Percentiles rank a stretch among this genome's conserved stretches.
phyloP scores from a whole-genome alignment of 2,797 vertebrate species.

The Lerista edwardsae region DNA sequence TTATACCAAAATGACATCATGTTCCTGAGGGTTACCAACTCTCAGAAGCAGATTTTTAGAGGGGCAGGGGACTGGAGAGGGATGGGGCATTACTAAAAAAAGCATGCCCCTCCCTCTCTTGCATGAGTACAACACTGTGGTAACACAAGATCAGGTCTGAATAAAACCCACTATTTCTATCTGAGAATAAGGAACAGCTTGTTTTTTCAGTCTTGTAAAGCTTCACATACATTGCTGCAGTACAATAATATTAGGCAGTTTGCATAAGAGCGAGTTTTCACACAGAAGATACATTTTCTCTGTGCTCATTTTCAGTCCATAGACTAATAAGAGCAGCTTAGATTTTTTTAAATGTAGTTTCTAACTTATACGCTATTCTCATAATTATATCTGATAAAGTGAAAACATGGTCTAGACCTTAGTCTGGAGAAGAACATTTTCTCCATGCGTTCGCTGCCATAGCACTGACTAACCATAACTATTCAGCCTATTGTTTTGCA shows the following conservation, averaged over 20 bases:
- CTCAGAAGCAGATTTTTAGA: too few relatives aligned
- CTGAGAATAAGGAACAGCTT: neutral
- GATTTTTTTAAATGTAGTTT: too few relatives aligned
- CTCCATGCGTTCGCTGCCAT: conserved; percentile 56
- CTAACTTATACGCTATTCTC: conserved; percentile 46
- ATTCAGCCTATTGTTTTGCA: conserved; percentile 70
- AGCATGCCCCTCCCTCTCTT: too few relatives aligned
- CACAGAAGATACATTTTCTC: conserved; percentile 11
- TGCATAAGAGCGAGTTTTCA: neutral
- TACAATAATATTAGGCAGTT: neutral
- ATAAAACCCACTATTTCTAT: too few relatives aligned
- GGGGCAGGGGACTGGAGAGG: too few relatives aligned
- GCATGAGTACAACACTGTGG: too few relatives aligned
- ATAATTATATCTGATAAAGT: conserved; percentile 50
- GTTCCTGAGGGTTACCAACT: too few relatives aligned
- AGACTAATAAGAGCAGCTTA: conserved; percentile 41
- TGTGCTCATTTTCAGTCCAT: conserved; percentile 20
- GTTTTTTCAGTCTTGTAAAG: neutral
- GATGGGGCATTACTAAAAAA: too few relatives aligned
- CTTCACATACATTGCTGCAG: neutral
- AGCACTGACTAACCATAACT: conserved; percentile 68
- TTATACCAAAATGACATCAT: too few relatives aligned
- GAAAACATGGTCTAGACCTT: conserved; percentile 59
- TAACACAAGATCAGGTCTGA: too few relatives aligned
- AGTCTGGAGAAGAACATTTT: conserved; percentile 59